Conservation (phyloP, 2,113 vertebrate species). For the Fulica atra region DNA sequence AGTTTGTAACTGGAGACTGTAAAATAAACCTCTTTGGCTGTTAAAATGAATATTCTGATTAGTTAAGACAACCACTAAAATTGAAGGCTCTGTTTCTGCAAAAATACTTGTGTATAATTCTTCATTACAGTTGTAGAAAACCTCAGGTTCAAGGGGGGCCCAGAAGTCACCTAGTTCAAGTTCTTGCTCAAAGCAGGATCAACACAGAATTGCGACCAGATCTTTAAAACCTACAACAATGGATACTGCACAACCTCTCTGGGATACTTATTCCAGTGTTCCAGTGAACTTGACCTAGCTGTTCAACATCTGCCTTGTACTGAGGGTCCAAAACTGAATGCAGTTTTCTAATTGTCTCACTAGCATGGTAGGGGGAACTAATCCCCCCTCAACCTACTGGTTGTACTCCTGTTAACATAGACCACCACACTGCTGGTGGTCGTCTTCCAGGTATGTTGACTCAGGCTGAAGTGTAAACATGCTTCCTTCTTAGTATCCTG, state of each 20-base stretch:
- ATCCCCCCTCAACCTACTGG: background rate
- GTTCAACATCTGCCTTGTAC: background rate
- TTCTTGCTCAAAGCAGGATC: background rate
- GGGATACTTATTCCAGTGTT: background rate
- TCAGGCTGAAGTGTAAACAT: background rate
- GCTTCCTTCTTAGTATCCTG: background rate
- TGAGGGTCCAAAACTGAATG: background rate
- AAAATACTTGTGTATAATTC: background rate
- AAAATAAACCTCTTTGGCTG: background rate
- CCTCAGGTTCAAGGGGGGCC: background rate
- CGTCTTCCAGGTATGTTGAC: background rate
- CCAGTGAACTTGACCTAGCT: accelerated
- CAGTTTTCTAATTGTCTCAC: background rate
- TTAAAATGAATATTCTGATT: background rate
- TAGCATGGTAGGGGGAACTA: background rate
- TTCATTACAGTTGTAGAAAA: background rate
- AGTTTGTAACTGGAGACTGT: background rate
- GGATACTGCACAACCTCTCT: background rate
- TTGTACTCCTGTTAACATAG: background rate
- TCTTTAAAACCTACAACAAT: background rate
- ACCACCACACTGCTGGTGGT: background rate
- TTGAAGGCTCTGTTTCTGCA: background rate
- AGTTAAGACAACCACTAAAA: background rate
- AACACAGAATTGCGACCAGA: background rate
- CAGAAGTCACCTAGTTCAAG: background rate